Conservation (phyloP, 1,140 invertebrate genomes). For the Zeugodacus cucurbitae region DNA sequence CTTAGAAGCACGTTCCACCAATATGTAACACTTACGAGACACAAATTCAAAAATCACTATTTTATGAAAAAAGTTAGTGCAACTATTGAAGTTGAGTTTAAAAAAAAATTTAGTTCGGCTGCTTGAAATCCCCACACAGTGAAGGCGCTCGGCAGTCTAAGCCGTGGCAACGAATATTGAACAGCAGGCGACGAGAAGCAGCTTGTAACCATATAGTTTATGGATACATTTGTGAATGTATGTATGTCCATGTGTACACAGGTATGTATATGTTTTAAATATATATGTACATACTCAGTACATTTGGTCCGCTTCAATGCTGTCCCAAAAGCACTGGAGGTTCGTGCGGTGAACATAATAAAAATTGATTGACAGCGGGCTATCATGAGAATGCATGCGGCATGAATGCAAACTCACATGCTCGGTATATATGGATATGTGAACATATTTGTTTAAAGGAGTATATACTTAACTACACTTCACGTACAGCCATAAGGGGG, state of each 20-base stretch:
- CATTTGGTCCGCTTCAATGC: background rate
- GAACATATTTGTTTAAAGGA: background rate
- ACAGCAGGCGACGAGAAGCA: background rate
- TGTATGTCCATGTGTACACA: background rate
- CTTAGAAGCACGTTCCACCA: background rate
- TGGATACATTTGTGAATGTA: background rate
- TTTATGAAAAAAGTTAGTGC: background rate
- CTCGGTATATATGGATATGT: background rate
- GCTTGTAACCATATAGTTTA: too few relatives aligned
- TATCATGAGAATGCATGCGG: background rate
- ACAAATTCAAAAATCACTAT: background rate
- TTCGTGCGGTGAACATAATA: background rate
- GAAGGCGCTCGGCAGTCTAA: too few relatives aligned
- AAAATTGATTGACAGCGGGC: slow-evolving; percentile 29
- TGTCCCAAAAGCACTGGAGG: background rate
- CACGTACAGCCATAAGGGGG: background rate
- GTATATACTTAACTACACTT: too few relatives aligned
- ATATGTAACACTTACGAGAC: background rate
- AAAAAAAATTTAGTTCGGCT: background rate
- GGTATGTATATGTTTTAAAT: background rate
- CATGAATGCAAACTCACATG: background rate
- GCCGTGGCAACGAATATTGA: too few relatives aligned
- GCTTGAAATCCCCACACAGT: background rate
- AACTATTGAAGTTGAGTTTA: background rate
- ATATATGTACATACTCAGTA: background rate